A percentile compares a stretch with the other conserved stretches of the same genome.
phyloP scores from a whole-genome alignment of 1,140 invertebrate genomes.

The Drosophila guanche region DNA sequence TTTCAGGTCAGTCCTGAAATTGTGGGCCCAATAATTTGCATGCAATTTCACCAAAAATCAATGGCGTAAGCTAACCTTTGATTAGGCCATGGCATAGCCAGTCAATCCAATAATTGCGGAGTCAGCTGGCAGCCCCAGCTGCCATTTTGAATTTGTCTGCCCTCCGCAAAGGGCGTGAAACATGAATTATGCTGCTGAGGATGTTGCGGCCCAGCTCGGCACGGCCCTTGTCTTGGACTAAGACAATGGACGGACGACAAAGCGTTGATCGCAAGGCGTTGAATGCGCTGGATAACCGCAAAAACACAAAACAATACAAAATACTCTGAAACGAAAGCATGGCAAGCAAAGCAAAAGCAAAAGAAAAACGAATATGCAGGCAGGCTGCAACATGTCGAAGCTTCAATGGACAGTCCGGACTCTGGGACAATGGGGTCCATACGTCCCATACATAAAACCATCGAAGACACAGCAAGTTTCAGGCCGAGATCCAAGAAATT shows the following conservation, averaged over 20 bases:
- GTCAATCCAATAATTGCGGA: conserved; percentile 55
- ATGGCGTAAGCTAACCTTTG: conserved; percentile 56
- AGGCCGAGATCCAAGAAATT: conserved; percentile 35
- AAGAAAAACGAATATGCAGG: conserved; percentile 21
- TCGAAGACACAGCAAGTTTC: not conserved
- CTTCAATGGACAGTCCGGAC: conserved; percentile 36
- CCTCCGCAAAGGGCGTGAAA: conserved; percentile 54
- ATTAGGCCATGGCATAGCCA: conserved; percentile 34
- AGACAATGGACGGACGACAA: conserved; percentile 10
- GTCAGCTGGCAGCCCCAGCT: conserved; percentile 23
- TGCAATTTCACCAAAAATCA: conserved; percentile 46
- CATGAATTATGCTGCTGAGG: conserved; percentile 68
- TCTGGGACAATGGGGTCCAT: conserved; percentile 20
- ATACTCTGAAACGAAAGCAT: conserved; percentile 39
- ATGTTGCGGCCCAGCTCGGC: conserved; percentile 1
- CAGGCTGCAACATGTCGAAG: conserved; percentile 59
- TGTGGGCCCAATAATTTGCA: conserved; percentile 9
- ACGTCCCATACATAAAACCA: not conserved
- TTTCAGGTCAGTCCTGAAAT: conserved; percentile 5
- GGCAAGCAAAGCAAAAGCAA: conserved; percentile 9
- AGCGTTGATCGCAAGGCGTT: conserved; percentile 66
- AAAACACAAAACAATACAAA: conserved; percentile 71
- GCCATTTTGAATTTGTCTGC: conserved; percentile 70
- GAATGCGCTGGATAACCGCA: conserved; percentile 71
- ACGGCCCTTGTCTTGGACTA: conserved; percentile 3